Evolutionary conservation across 2,888 invertebrate species (phyloP).

Genomic region (Trissolcus japonicus): DNA sequence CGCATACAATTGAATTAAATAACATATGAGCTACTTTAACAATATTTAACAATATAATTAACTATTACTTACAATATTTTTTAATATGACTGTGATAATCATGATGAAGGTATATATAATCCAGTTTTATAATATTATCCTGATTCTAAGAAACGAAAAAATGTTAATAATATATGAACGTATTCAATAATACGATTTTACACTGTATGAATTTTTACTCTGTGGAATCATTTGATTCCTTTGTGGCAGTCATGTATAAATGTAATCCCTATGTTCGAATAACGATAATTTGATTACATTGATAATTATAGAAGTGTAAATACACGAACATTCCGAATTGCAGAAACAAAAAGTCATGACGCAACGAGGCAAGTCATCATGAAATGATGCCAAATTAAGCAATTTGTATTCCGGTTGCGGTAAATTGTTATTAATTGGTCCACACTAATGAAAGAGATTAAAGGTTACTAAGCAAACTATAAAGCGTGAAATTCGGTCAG

Average conservation of each 20-base stretch:
- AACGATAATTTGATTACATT: conserved; percentile 35
- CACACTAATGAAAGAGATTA: not conserved
- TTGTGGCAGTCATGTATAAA: conserved; percentile 16
- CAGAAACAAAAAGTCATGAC: too few relatives aligned
- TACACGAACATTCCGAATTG: too few relatives aligned
- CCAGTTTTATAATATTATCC: not conserved
- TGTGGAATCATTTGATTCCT: conserved; percentile 44
- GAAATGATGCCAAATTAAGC: too few relatives aligned
- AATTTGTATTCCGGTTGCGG: too few relatives aligned
- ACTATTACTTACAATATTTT: not conserved
- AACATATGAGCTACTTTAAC: not conserved
- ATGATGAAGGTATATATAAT: not conserved
- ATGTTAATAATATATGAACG: conserved; percentile 6
- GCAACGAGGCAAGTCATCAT: too few relatives aligned
- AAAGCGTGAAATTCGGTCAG: too few relatives aligned
- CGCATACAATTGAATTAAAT: not conserved
- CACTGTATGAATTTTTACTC: conserved; percentile 31
- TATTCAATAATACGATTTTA: conserved; percentile 34
- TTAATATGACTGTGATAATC: not conserved
- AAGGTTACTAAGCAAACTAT: not conserved
- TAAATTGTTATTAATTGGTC: too few relatives aligned
- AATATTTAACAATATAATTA: not conserved
- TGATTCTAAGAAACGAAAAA: too few relatives aligned
- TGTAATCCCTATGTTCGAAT: conserved; percentile 31
- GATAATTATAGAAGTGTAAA: conserved; percentile 32